phyloP scores from a whole-genome alignment of 1,140 invertebrate species.

The Drosophila bocqueti region DNA sequence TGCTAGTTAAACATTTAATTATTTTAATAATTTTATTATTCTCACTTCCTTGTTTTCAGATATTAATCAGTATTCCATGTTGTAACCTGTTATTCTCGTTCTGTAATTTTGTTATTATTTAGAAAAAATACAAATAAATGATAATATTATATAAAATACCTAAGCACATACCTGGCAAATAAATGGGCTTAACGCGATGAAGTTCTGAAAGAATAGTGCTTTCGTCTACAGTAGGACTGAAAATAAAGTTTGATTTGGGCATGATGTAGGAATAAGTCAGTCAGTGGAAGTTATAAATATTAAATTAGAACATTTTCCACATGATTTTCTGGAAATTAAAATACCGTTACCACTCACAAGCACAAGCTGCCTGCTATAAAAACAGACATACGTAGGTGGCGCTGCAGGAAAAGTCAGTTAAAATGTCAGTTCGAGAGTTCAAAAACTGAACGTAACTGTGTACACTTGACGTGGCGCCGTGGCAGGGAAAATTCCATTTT shows the following conservation, averaged over 20 bases:
- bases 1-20: background rate
- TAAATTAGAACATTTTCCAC: too few species aligned
- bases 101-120: constrained; percentile 28
- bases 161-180: too few species aligned
- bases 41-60: constrained; percentile 20
- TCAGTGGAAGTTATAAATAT: too few species aligned
- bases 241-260: too few species aligned
- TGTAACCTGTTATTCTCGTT: constrained; percentile 31
- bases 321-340: background rate
- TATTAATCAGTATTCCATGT: constrained; percentile 50
- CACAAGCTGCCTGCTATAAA: constrained; percentile 20
- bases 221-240: too few species aligned
- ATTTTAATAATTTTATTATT: background rate
- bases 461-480: background rate
- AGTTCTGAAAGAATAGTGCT: too few species aligned
- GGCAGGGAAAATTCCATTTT: background rate
- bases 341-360: background rate
- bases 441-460: background rate
- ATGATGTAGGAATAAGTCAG: too few species aligned
- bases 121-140: constrained; percentile 11
- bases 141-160: constrained; percentile 5
- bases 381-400: background rate
- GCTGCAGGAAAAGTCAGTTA: background rate
- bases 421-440: background rate
- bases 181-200: too few species aligned